Percentiles rank a stretch among this genome's conserved stretches.
Conservation (phyloP, 2,888 invertebrate genomes). For the Mechanitis mazaeus region DNA sequence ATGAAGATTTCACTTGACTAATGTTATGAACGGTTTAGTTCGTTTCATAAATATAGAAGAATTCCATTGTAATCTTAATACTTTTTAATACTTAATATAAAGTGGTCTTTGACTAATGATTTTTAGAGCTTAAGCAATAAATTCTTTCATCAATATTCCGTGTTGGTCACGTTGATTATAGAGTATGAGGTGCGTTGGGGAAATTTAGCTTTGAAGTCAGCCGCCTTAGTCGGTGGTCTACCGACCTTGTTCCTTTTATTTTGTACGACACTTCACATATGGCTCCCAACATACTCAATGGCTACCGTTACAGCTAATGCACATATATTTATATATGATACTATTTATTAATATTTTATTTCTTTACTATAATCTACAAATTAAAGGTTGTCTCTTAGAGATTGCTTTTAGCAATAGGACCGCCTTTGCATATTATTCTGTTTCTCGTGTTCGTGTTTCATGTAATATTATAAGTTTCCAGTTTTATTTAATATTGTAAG, state of each 20-base stretch:
- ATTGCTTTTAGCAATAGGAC: too few species aligned
- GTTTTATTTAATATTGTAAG: too few species aligned
- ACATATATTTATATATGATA: constrained; percentile 1
- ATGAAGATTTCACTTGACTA: not conserved
- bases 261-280: constrained; percentile 45
- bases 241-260: constrained; percentile 55
- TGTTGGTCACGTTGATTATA: constrained; percentile 60
- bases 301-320: constrained; percentile 43
- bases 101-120: constrained; percentile 44
- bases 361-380: too few species aligned
- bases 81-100: constrained; percentile 20
- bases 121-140: constrained; percentile 38
- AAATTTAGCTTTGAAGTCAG: constrained; percentile 58
- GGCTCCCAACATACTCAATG: constrained; percentile 58
- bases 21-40: not conserved
- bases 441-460: too few species aligned
- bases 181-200: constrained; percentile 36
- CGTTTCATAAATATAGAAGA: not conserved
- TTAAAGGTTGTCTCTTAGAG: too few species aligned
- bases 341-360: too few species aligned
- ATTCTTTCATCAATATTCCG: constrained; percentile 45
- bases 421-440: too few species aligned
- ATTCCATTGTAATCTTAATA: constrained; percentile 16
- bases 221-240: constrained; percentile 67
- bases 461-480: too few species aligned